A percentile compares a stretch with the other conserved stretches of the same genome.
Evolutionary conservation across 2,888 invertebrate species (phyloP).

Genomic region (Drosophila hamatofila): DNA sequence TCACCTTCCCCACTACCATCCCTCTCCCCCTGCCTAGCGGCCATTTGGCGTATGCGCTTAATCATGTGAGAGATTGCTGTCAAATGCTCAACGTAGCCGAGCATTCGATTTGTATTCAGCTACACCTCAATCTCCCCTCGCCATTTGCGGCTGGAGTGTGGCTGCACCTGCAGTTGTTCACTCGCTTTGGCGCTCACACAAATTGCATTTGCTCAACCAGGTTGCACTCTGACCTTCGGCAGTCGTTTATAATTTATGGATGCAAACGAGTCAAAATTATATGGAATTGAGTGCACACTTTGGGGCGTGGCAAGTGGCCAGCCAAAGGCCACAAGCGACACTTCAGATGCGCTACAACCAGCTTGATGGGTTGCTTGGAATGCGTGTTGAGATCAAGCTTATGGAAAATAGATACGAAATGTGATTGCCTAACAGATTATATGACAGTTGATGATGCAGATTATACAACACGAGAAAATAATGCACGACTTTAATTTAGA

Average conservation of each 20-base stretch:
- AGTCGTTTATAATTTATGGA: conserved; percentile 56
- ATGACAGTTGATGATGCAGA: neutral
- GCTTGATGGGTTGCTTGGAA: neutral
- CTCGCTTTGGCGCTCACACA: conserved; percentile 36
- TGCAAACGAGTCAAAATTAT: conserved; percentile 58
- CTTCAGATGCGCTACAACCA: conserved; percentile 27
- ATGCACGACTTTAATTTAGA: too few relatives aligned
- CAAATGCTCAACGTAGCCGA: conserved; percentile 36
- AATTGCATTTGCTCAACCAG: conserved; percentile 44
- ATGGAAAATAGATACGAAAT: neutral
- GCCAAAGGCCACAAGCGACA: conserved; percentile 23
- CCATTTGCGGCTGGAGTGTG: neutral
- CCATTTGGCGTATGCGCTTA: conserved; percentile 51
- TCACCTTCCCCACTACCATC: neutral
- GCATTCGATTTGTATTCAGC: conserved; percentile 51
- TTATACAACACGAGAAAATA: too few relatives aligned
- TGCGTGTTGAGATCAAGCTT: neutral
- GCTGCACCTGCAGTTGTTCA: conserved; percentile 49
- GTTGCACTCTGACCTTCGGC: conserved; percentile 57
- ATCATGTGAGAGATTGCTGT: conserved; percentile 58
- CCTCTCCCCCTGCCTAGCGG: neutral
- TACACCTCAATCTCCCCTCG: neutral
- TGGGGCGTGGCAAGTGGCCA: conserved; percentile 42
- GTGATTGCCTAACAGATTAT: neutral
- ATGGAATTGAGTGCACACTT: conserved; percentile 57